These are phyloP conservation scores for Drosophila trapezifrons DNA, from an alignment of 1,140 invertebrate species.

Conservation along the genomic window DNA sequence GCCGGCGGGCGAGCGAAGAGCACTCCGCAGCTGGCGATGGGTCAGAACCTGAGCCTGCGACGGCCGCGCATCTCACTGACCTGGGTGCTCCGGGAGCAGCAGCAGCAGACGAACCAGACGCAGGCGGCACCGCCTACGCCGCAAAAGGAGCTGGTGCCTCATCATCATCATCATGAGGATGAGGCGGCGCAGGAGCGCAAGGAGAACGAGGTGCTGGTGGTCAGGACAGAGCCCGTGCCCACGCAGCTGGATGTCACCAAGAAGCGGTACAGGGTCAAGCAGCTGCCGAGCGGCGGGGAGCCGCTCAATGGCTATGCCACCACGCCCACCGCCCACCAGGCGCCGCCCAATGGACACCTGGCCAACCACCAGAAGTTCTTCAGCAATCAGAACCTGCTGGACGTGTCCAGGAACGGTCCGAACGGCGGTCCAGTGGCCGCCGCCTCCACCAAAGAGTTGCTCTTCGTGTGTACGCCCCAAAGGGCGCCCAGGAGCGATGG, in stretches of 20 bases:
- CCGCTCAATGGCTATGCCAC: constrained; percentile 79
- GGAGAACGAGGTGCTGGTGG: constrained; percentile 41
- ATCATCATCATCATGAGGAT: constrained; percentile 8
- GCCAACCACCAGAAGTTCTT: constrained; percentile 79
- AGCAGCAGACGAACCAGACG: constrained; percentile 64
- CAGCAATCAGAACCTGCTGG: constrained; percentile 81
- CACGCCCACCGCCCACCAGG: constrained; percentile 74
- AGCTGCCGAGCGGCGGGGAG: constrained; percentile 63
- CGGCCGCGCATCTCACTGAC: constrained; percentile 89
- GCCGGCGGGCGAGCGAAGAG: constrained; percentile 66
- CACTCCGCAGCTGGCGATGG: constrained; percentile 84
- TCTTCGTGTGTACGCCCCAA: constrained; percentile 82
- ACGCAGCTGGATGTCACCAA: constrained; percentile 71
- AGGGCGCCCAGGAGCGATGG: constrained; percentile 57
- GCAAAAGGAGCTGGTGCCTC: constrained; percentile 46
- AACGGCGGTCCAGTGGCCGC: constrained; percentile 58
- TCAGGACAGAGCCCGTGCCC: constrained; percentile 62
- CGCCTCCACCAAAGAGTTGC: constrained; percentile 78
- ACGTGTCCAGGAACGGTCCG: constrained; percentile 31
- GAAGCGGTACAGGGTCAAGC: constrained; percentile 76
- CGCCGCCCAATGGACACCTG: constrained; percentile 57
- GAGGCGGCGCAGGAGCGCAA: constrained; percentile 18
- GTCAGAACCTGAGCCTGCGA: constrained; percentile 85
- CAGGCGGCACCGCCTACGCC: constrained; percentile 49
- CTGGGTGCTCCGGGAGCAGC: constrained; percentile 88